Base-by-base conservation (phyloP, 2,888 invertebrate species). In the Morpho helenor region DNA sequence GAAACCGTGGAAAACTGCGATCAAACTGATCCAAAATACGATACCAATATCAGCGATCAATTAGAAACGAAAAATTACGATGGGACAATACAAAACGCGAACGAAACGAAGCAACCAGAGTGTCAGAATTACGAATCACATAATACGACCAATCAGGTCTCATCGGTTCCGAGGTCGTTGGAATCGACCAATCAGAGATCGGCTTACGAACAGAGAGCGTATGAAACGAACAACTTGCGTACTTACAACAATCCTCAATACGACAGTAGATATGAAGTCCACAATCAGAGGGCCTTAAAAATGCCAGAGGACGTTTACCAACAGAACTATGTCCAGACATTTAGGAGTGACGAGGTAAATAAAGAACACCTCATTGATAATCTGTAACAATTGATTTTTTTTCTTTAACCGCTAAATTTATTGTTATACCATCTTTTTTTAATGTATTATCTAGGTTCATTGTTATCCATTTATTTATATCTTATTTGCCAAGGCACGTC, bases 341-440 rank as follows among this genome's bases (percentile, higher is more conserved):
- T 75, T 59, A 75, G 81, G 56, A 72, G 70, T 62, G 80, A 82
- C 10, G 83, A 84, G 74, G 83, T 81, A 62, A 16, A 31, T 31
- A 31, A 31, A 31, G 2, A 31, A 31, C 3, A 31, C 31, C 16
- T 16, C 16, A 16, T 16, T 16, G 16, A 16, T 16, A 16, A 16
- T 16, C 16, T 16, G 16, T 16, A 16, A 16, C 2, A 16, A 16
- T 16, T 16, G 2, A 1, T 16, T 16, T 16, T 16, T 16, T 16
- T 16, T 16, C 16, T 16, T 16, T 16, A 16, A 16, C 16, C 16
- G 16, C 16, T 16, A 16, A 16, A 16, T 16, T 1, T 16, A 16
- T 16, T 16, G 16, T 16, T 16, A 16, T 16, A 16, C 16, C 16
- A 16, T 16, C 16, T 16, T 16, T 16, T 16, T 16, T 16, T 16